A percentile compares a stretch with the other conserved stretches of the same genome.
These are phyloP conservation scores for Drosophila nasuta DNA, from an alignment of 1,140 invertebrate species.

Conservation along the genomic window DNA sequence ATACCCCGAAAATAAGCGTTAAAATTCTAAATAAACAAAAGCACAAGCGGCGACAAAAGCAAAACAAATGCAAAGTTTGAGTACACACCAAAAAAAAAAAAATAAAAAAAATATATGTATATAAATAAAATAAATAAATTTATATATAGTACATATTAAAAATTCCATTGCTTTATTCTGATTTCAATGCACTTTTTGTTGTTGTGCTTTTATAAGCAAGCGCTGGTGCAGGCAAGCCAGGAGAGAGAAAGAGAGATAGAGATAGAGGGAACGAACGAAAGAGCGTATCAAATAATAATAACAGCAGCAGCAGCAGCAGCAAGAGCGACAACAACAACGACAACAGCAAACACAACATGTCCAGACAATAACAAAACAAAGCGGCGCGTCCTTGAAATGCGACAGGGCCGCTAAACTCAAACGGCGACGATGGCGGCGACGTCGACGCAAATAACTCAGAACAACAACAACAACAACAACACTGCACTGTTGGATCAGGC, in stretches of 20 bases:
- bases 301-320: conserved; percentile 7
- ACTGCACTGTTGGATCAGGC: conserved; percentile 21
- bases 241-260: conserved; percentile 3
- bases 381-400: conserved; percentile 72
- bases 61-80: conserved; percentile 58
- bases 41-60: conserved; percentile 33
- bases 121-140: conserved; percentile 11
- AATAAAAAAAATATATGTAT: conserved; percentile 4
- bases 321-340: background rate
- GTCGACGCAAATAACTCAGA: conserved; percentile 71
- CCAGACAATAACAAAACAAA: conserved; percentile 81
- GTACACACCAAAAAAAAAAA: conserved; percentile 42
- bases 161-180: conserved; percentile 62
- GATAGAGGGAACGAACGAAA: conserved; percentile 7
- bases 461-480: conserved; percentile 13
- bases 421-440: conserved; percentile 31
- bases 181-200: conserved; percentile 71
- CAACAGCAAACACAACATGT: conserved; percentile 23
- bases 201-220: conserved; percentile 28
- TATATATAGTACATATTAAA: conserved; percentile 39
- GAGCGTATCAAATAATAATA: conserved; percentile 23
- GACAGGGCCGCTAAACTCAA: conserved; percentile 76
- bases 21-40: conserved; percentile 66
- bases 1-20: conserved; percentile 41
- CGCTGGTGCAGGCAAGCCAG: conserved; percentile 9